phyloP scores from a whole-genome alignment of 2,888 invertebrate genomes.

The Diplolepis rosae region DNA sequence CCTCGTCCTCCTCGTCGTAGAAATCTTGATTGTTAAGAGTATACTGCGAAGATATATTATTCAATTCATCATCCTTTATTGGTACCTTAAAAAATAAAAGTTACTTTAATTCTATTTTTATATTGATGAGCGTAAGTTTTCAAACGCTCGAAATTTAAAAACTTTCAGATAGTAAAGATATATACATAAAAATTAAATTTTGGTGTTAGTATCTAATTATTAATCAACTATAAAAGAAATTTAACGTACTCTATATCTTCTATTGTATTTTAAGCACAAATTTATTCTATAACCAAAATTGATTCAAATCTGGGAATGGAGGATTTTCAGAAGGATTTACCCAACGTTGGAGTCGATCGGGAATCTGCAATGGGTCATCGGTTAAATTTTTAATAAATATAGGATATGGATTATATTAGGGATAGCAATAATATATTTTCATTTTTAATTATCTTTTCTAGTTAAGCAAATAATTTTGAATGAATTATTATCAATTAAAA shows the following conservation, averaged over 20 bases:
- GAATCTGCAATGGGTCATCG: background rate
- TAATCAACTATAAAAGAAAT: too few relatives aligned
- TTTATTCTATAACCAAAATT: background rate
- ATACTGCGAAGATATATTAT: constrained; percentile 50
- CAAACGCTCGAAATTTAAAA: too few relatives aligned
- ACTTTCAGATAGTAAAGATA: too few relatives aligned
- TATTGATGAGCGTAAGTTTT: too few relatives aligned
- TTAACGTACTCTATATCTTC: background rate
- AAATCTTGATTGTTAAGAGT: constrained; percentile 52
- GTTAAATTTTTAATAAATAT: background rate
- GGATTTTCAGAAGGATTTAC: background rate
- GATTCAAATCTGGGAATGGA: background rate
- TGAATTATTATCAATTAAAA: too few relatives aligned
- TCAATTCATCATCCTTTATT: constrained; percentile 51
- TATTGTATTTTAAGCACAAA: background rate
- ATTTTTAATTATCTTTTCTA: too few relatives aligned
- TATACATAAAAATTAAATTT: too few relatives aligned
- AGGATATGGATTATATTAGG: too few relatives aligned
- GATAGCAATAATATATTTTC: too few relatives aligned
- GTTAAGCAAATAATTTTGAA: too few relatives aligned
- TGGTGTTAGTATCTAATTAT: too few relatives aligned
- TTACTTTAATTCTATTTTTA: background rate
- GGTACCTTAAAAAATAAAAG: constrained; percentile 61
- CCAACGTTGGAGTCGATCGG: background rate
- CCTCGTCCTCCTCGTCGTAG: constrained; percentile 46